Percentiles rank a stretch among this genome's conserved stretches.
phyloP scores from a whole-genome alignment of 2,797 vertebrate species.

The Pseudochromis fuscus region DNA sequence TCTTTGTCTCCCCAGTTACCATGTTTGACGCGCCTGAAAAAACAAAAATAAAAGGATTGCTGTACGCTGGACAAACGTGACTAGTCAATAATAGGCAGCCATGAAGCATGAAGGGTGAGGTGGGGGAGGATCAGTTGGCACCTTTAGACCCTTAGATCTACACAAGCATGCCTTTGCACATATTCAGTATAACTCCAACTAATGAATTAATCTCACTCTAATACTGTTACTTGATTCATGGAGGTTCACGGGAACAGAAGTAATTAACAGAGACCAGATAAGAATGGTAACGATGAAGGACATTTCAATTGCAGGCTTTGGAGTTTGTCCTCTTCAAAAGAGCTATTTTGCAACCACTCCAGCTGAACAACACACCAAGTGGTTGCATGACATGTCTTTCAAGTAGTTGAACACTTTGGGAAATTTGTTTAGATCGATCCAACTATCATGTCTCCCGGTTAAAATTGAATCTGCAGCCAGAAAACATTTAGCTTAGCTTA shows the following conservation, averaged over 20 bases:
- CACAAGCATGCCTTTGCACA: constrained; percentile 56
- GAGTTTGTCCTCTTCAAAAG: constrained; percentile 26
- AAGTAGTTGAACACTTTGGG: not conserved
- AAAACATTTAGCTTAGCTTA: not conserved
- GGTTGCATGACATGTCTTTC: not conserved
- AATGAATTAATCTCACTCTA: constrained; percentile 53
- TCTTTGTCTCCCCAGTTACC: constrained; percentile 99
- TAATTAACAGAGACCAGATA: constrained; percentile 50
- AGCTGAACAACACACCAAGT: not conserved
- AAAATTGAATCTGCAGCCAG: not conserved
- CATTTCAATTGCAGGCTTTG: constrained; percentile 31
- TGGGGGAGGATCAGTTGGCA: constrained; percentile 40
- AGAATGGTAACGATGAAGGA: constrained; percentile 33
- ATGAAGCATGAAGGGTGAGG: constrained; percentile 35
- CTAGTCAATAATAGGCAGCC: constrained; percentile 50
- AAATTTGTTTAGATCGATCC: not conserved
- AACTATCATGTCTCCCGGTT: not conserved
- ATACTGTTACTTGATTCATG: constrained; percentile 54
- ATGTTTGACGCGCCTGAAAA: constrained; percentile 97
- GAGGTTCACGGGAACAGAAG: constrained; percentile 31
- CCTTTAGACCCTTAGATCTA: constrained; percentile 59
- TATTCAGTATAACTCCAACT: constrained; percentile 34
- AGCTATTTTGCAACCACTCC: constrained; percentile 11
- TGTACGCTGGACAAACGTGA: constrained; percentile 58
- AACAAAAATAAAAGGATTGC: constrained; percentile 73